These are phyloP conservation scores for Coecobrya sp. DNA, from an alignment of 2,888 invertebrate genomes.

Conservation along the genomic window DNA sequence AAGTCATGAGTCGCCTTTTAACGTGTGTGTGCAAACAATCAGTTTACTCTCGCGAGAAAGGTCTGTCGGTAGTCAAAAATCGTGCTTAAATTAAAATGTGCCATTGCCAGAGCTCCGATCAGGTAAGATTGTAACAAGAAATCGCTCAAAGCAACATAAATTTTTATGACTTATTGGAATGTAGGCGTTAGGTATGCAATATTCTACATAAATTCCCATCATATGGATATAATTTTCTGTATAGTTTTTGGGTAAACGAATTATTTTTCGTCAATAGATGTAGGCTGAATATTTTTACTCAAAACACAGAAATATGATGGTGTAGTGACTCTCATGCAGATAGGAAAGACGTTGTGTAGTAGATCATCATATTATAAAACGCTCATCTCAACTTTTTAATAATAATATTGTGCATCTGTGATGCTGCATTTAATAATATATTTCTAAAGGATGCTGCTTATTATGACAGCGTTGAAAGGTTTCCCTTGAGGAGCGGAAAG, in stretches of 20 bases:
- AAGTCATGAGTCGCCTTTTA: neutral
- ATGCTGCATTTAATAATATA: conserved; percentile 35
- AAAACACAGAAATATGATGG: neutral
- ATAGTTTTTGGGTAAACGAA: conserved; percentile 49
- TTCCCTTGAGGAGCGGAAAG: conserved; percentile 67
- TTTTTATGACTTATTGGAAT: conserved; percentile 58
- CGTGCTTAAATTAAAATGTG: conserved; percentile 46
- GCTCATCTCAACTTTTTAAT: neutral
- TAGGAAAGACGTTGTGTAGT: too few relatives aligned
- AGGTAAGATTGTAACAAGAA: neutral
- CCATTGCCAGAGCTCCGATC: neutral
- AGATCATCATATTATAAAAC: neutral
- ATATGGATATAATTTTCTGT: neutral
- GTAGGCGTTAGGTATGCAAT: neutral
- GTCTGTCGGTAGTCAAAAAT: conserved; percentile 51
- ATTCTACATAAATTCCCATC: neutral
- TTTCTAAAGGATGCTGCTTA: conserved; percentile 53
- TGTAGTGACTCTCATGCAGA: too few relatives aligned
- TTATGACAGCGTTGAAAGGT: conserved; percentile 67
- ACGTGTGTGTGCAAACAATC: conserved; percentile 47
- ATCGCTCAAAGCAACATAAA: conserved; percentile 35
- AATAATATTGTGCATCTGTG: neutral
- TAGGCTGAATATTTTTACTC: too few relatives aligned
- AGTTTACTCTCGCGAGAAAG: conserved; percentile 8
- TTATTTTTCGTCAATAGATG: neutral